Base-by-base conservation (phyloP, 64 coral and sea anemone genomes). In the Stylophora pistillata region DNA sequence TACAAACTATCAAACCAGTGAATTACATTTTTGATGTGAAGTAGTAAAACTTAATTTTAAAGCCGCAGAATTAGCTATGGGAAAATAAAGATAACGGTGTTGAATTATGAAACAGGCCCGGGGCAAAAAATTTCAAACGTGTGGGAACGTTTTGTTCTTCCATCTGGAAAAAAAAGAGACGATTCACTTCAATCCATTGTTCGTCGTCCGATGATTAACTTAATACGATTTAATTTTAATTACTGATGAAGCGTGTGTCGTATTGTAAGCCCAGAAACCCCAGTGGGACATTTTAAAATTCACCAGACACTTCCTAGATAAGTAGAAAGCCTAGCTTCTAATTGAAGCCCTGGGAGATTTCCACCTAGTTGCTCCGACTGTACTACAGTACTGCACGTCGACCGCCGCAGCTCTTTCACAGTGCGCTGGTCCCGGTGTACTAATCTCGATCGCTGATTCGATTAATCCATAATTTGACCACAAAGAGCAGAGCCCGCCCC, bases 161-260 rank as follows among this genome's bases (percentile, higher is more conserved):
- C 91, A 93, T 74, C 77, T 89, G 86, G 79, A 93, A 73, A 89
- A 93, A 87, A 83, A 88, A 93, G 78, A 74, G 63, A 82, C 68
- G 60, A 69, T 83, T 93, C 68, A 56, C 30, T 88, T 70, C 68
- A 64, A 53, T 74, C 78, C 58, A 82, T 93, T 93, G 91, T 93
- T 93, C 74, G 25, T 13, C 91, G 65, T 88, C 25, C 86, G 61
- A 33, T 88, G 86, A 93, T 89, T 93, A 88, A 91, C 87, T 96
- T 96, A 93, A 93, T 93, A 87, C 74, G 87, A 90, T 93, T 96
- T 96, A 74, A 93, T 93, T 93, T 96, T 93, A 92, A 96, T 96
- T 93, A 96, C 85, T 76, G 86, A 21, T 68, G 92, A 74, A 90
- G 94, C 91, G 91, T 93, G 91, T 89, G 94, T 89, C 92, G 29